These are phyloP conservation scores for Ornithorhynchus anatinus DNA, from an alignment of 2,113 vertebrate species.

Conservation along the genomic window DNA sequence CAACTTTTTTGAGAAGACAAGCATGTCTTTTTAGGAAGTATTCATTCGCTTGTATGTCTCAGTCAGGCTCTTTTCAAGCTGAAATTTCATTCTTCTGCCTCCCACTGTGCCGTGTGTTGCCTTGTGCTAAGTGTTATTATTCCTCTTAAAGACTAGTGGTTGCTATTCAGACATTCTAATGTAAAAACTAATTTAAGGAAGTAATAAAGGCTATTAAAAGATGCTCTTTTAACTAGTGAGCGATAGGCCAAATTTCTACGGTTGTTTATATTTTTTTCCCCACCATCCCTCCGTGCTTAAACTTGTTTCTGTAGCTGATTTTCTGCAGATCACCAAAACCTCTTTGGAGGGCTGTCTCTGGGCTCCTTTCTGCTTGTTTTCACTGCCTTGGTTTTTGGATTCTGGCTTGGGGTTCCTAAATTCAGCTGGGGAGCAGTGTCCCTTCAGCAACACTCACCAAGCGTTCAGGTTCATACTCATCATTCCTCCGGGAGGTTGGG, in stretches of 20 bases:
- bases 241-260: conserved; percentile 34
- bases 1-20: conserved; percentile 68
- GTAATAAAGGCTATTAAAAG: conserved; percentile 31
- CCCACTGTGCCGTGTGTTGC: conserved; percentile 53
- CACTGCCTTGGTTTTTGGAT: background rate
- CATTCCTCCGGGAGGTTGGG: background rate
- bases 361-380: background rate
- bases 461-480: background rate
- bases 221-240: conserved; percentile 28
- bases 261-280: conserved; percentile 43
- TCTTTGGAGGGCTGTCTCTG: background rate
- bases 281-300: conserved; percentile 37
- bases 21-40: conserved; percentile 63
- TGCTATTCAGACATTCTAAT: conserved; percentile 40
- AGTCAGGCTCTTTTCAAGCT: conserved; percentile 54
- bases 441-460: background rate
- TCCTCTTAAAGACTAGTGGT: conserved; percentile 44
- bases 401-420: background rate
- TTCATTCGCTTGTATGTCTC: conserved; percentile 57
- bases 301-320: conserved; percentile 34
- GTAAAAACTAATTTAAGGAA: conserved; percentile 31
- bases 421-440: conserved; percentile 18
- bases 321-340: background rate
- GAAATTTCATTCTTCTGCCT: conserved; percentile 52
- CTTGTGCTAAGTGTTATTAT: conserved; percentile 32